Base-by-base conservation (phyloP, 1,140 invertebrate genomes). In the Cyclina sinensis region DNA sequence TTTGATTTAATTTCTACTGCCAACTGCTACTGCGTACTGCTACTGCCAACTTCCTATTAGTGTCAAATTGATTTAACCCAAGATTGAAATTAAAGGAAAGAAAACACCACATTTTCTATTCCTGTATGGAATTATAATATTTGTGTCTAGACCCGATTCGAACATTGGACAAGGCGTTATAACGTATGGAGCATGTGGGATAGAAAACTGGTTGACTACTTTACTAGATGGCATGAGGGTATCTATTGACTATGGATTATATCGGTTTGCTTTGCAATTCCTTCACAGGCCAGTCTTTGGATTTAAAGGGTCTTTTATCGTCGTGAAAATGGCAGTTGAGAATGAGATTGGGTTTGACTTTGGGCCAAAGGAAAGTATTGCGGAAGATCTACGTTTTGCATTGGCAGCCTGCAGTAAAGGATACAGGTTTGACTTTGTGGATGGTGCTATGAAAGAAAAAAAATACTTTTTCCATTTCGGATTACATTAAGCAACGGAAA, bases 211-310 rank as follows among this genome's bases (percentile, higher is more conserved):
- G 98, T 96, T 99, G 43, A 99, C 99, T 2, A 99, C 99, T 0
- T 95, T 99, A 68, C 98, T 98, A 5, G 99, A 99, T 94, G 98
- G 98, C 92, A 99, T 99, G 95, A 96, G 99, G 90, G 99, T 99
- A 0, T 98, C 89, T 2, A 79, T 92, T 24, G 98, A 99, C 93
- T 99, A 99, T 98, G 99, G 99, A 89, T 99, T 99, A 95, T 95
- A 99, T n/a, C 96, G 98, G 92, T 97, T 99, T 88, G 98, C 99
- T 94, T 99, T 99, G 92, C 97, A 97, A 76, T 96, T 98, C 93
- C 99, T 99, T 93, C 98, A 99, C 94, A 98, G 98, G 93, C 99
- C 99, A 18, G 96, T 99, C 11, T 99, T 99, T 94, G 98, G 98
- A 94, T 99, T 99, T 98, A 99, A 99, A 88, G 94, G 95, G 12